These are phyloP conservation scores for Macrobrachium nipponense DNA, from an alignment of 1,140 invertebrate genomes.

Conservation along the genomic window DNA sequence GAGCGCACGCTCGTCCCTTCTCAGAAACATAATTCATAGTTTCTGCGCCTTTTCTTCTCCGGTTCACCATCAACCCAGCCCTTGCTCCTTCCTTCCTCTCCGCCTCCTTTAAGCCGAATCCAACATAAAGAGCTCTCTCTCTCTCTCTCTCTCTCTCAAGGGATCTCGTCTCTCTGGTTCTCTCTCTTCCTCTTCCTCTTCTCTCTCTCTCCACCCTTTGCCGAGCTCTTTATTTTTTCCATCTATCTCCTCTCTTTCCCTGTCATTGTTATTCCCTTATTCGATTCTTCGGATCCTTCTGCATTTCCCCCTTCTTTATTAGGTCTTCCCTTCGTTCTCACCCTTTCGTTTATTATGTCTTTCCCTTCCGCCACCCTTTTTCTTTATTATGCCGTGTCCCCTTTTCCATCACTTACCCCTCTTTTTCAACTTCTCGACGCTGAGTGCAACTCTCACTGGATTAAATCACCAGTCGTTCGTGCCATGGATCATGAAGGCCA, in stretches of 20 bases:
- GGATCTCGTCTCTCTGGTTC: too few relatives aligned
- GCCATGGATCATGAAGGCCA: too few relatives aligned
- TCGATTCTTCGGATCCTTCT: background rate
- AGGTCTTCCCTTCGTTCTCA: background rate
- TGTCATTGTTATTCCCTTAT: background rate
- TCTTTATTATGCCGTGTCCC: background rate
- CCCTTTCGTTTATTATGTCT: background rate
- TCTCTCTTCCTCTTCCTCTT: background rate
- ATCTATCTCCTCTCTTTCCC: background rate
- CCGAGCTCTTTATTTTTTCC: background rate
- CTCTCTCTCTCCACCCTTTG: background rate
- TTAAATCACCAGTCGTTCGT: too few relatives aligned
- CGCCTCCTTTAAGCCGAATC: slow-evolving; percentile 1
- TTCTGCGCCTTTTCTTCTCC: background rate
- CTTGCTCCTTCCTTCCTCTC: background rate
- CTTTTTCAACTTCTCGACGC: too few relatives aligned
- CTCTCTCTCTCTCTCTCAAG: too few relatives aligned
- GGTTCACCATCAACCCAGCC: too few relatives aligned
- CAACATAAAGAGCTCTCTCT: background rate
- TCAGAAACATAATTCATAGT: too few relatives aligned
- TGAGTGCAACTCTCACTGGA: too few relatives aligned
- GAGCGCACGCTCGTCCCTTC: too few relatives aligned
- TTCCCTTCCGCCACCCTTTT: background rate
- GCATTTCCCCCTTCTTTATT: background rate
- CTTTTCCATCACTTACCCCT: background rate